Percentiles rank a stretch among this genome's conserved stretches.
phyloP scores from a whole-genome alignment of 1,140 invertebrate genomes.

The Lineus longissimus region DNA sequence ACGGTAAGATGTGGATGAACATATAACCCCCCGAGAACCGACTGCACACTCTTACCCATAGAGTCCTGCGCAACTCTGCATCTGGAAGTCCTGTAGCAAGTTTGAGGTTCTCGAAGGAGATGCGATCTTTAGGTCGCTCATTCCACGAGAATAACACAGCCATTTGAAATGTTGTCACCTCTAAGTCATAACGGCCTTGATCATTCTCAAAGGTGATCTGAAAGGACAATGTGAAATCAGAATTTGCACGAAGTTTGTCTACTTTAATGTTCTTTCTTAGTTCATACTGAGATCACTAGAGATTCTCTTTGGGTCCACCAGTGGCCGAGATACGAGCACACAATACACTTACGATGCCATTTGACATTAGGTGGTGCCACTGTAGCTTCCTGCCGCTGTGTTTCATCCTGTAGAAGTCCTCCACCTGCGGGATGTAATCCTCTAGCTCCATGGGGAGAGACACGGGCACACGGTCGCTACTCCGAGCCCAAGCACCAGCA shows the following conservation, averaged over 20 bases:
- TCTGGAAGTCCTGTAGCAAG: conserved; percentile 96
- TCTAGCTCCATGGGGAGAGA: conserved; percentile 94
- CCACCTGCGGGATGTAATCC: conserved; percentile 92
- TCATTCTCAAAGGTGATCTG: conserved; percentile 91
- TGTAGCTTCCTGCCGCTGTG: conserved; percentile 97
- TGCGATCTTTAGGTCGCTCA: conserved; percentile 81
- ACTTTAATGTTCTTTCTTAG: too few species aligned
- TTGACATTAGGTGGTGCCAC: conserved; percentile 99
- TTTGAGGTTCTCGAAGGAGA: conserved; percentile 91
- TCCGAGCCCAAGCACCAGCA: conserved; percentile 92
- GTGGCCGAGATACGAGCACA: too few species aligned
- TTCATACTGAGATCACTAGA: too few species aligned
- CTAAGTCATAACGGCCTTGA: conserved; percentile 89
- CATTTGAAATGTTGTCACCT: conserved; percentile 99
- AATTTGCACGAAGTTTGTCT: not conserved
- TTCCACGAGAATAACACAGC: conserved; percentile 99
- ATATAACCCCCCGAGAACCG: too few species aligned
- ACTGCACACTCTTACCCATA: conserved; percentile 67
- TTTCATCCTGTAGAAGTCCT: conserved; percentile 71
- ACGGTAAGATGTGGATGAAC: too few species aligned
- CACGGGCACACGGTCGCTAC: conserved; percentile 86
- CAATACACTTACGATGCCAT: conserved; percentile 64
- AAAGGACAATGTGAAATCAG: conserved; percentile 22
- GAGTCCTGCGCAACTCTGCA: conserved; percentile 88
- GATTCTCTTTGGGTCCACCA: too few species aligned